Conservation (phyloP, 2,113 vertebrate species). For the Callopanchax toddi region DNA sequence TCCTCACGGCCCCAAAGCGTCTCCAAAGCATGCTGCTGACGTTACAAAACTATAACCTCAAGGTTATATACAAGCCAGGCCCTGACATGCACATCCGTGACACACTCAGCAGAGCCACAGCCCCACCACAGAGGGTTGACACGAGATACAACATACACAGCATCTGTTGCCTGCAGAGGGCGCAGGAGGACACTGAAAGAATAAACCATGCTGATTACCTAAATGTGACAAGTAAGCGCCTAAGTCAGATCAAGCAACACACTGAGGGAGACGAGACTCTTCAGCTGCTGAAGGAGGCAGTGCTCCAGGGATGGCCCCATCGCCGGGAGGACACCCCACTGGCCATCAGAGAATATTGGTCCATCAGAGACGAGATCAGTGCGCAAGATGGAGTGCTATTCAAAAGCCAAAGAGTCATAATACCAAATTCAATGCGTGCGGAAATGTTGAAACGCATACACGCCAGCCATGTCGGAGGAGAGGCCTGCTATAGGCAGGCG, state of each 20-base stretch:
- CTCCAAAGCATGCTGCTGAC: not conserved
- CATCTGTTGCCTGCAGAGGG: not conserved
- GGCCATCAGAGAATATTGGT: too few relatives aligned
- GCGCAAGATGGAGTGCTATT: too few relatives aligned
- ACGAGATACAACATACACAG: not conserved
- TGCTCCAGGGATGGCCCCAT: too few relatives aligned
- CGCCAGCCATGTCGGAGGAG: too few relatives aligned
- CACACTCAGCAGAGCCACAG: not conserved
- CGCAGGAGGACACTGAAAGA: not conserved
- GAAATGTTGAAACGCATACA: too few relatives aligned
- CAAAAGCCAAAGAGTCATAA: too few relatives aligned
- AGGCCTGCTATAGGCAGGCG: too few relatives aligned
- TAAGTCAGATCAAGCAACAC: not conserved
- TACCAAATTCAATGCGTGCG: too few relatives aligned
- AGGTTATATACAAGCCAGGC: not conserved
- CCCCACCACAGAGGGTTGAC: not conserved
- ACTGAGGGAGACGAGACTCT: not conserved
- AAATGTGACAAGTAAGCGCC: not conserved
- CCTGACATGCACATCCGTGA: not conserved
- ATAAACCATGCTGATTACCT: slow-evolving; percentile 1
- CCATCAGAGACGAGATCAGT: too few relatives aligned
- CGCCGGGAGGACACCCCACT: too few relatives aligned
- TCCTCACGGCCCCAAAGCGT: not conserved
- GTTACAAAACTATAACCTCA: not conserved
- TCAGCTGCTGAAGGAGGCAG: too few relatives aligned